A percentile compares a stretch with the other conserved stretches of the same genome.
Conservation (phyloP, 2,888 invertebrate species). For the Polyploca ridens region DNA sequence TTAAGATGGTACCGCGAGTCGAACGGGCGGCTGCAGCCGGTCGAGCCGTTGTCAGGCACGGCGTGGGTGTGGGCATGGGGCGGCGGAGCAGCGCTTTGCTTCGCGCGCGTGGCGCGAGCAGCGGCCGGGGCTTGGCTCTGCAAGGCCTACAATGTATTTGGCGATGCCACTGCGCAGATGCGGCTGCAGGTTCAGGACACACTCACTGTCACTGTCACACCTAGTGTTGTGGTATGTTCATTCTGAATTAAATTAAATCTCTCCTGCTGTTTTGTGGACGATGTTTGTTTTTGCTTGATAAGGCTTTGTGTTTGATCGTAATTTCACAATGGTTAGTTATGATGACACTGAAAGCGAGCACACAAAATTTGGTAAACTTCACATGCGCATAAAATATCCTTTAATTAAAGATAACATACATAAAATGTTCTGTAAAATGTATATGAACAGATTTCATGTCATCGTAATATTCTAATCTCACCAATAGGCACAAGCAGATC, state of each 20-base stretch:
- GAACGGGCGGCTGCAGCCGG: conserved; percentile 78
- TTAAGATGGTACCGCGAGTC: conserved; percentile 83
- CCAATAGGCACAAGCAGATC: too few relatives aligned
- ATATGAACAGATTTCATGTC: too few relatives aligned
- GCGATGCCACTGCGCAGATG: conserved; percentile 86
- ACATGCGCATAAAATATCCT: too few relatives aligned
- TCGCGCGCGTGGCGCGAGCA: conserved; percentile 84
- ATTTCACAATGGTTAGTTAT: too few relatives aligned
- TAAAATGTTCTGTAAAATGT: too few relatives aligned
- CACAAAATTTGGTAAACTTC: too few relatives aligned
- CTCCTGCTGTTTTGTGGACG: too few relatives aligned
- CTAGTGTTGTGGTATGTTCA: conserved; percentile 79
- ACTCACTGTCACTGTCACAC: conserved; percentile 84
- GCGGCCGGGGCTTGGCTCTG: conserved; percentile 89
- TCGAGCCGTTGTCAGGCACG: conserved; percentile 30
- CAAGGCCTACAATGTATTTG: conserved; percentile 87
- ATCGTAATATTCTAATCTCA: too few relatives aligned
- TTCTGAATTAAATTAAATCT: neutral
- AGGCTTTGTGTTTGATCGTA: too few relatives aligned
- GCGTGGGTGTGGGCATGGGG: conserved; percentile 86
- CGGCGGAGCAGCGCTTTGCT: conserved; percentile 88
- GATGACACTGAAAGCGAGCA: too few relatives aligned
- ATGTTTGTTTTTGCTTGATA: too few relatives aligned
- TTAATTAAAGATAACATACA: too few relatives aligned
- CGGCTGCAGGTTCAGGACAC: conserved; percentile 86